Base-by-base conservation (phyloP, 2,113 vertebrate species). In the Hippocampus mohnikei region DNA sequence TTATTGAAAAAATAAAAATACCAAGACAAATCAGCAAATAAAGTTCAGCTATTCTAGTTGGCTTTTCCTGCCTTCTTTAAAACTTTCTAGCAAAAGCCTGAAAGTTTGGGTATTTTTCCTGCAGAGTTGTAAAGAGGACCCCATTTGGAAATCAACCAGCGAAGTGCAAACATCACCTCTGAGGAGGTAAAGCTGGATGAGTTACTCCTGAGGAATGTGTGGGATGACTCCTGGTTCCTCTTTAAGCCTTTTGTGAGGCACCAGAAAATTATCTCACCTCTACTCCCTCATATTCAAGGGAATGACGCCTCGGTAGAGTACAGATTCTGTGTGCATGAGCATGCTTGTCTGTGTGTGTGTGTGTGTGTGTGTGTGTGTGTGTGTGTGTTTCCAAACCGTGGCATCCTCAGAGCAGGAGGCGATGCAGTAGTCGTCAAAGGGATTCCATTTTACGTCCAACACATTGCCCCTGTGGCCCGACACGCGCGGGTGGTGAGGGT, bases 361-460 rank as follows among this genome's bases (percentile, higher is more conserved):
- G 41, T 61, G 27, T 42, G 41, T 61, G 37, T 33, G n/a, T 73
- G 74, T 82, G 48, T 37, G 62, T 66, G 55, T 40, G 46, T 58
- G 20, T 27, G 18, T 73, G 73, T 82, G 50, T 40, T 37, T n/a
- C 73, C 95, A 92, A 84, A 98, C 96, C 66, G 94, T 94, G 68
- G 92, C 2, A 66, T 98, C 96, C 88, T 98, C 96, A 1, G 96
- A 97, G 87, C 94, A 95, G 0, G 96, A 98, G 29, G 96, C 96
- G 40, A 98, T 96, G 84, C 94, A 91, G 56, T 91, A 95, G 83
- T 98, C 96, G 72, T 96, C 84, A 70, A 97, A 98, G 0, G 96
- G 96, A 77, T 95, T 97, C 96, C 96, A 98, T 78, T 97, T 98
- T 89, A 98, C 86, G 69, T 98, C 96, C 70, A 98, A 77, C 73